Evolutionary conservation across 2,888 invertebrate genomes (phyloP).

Genomic region (Drosophila aldrichi): DNA sequence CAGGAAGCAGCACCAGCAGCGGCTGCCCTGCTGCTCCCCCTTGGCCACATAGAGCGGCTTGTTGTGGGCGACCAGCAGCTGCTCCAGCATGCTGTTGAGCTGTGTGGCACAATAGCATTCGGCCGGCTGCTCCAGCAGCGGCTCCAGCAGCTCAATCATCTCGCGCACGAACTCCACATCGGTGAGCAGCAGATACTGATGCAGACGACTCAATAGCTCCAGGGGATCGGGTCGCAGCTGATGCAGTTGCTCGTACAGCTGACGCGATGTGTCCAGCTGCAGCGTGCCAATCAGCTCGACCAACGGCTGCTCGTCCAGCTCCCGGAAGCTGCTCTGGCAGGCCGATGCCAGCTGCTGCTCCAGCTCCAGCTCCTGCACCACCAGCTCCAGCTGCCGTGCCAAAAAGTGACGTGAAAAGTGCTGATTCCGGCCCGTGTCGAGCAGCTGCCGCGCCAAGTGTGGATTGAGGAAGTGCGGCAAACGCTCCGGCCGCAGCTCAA

Average conservation of each 20-base stretch:
- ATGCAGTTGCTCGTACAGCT: constrained; percentile 21
- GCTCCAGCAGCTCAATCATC: constrained; percentile 42
- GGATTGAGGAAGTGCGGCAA: constrained; percentile 42
- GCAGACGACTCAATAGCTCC: constrained; percentile 29
- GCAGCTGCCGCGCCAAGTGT: constrained; percentile 13
- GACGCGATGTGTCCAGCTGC: constrained; percentile 24
- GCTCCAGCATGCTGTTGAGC: constrained; percentile 29
- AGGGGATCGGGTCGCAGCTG: not conserved
- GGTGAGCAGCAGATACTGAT: constrained; percentile 47
- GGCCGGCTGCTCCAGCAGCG: constrained; percentile 34
- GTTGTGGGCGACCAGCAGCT: constrained; percentile 9
- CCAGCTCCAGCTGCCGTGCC: not conserved
- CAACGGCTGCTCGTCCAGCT: constrained; percentile 28
- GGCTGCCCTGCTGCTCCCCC: not conserved
- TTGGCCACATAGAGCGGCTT: constrained; percentile 28
- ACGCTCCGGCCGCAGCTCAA: constrained; percentile 5
- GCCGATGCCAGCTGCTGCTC: constrained; percentile 6
- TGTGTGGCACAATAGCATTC: constrained; percentile 11
- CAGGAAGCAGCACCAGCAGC: constrained; percentile 53
- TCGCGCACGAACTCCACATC: constrained; percentile 39
- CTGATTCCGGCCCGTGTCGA: constrained; percentile 37
- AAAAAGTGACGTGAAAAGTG: constrained; percentile 29
- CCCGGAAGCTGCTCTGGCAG: constrained; percentile 5
- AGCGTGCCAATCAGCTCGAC: constrained; percentile 6
- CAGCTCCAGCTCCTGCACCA: not conserved